phyloP scores from a whole-genome alignment of 2,113 vertebrate genomes.

The Terrapene triunguis region DNA sequence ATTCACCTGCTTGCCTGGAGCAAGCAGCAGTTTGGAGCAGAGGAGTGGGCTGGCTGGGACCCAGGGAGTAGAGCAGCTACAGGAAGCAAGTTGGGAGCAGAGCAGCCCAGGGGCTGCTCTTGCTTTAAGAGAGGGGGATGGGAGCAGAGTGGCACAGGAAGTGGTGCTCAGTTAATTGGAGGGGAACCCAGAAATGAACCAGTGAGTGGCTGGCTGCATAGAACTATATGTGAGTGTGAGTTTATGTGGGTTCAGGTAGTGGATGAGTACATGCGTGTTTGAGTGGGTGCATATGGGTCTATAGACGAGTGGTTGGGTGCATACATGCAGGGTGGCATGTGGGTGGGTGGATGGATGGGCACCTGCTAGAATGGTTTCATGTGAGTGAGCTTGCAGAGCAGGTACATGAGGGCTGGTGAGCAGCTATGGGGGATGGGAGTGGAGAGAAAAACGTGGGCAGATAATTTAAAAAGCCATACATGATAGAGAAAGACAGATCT shows the following conservation, averaged over 20 bases:
- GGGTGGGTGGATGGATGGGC: not conserved
- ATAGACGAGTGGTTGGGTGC: not conserved
- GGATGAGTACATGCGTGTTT: too few relatives aligned
- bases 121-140: not conserved
- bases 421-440: accelerated
- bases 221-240: not conserved
- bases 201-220: not conserved
- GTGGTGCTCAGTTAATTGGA: not conserved
- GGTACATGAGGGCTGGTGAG: not conserved
- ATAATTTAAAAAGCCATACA: not conserved
- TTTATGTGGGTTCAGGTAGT: not conserved
- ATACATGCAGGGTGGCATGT: too few relatives aligned
- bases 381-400: not conserved
- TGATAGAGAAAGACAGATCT: not conserved
- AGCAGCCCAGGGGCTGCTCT: not conserved
- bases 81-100: not conserved
- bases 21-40: not conserved
- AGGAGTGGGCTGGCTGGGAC: not conserved
- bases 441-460: not conserved
- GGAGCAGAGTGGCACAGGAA: not conserved
- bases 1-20: not conserved
- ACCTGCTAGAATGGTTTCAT: accelerated
- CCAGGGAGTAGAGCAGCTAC: not conserved
- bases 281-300: not conserved
- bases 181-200: not conserved